Evolutionary conservation across 2,888 invertebrate species (phyloP).

Genomic region (Malachius bipustulatus): DNA sequence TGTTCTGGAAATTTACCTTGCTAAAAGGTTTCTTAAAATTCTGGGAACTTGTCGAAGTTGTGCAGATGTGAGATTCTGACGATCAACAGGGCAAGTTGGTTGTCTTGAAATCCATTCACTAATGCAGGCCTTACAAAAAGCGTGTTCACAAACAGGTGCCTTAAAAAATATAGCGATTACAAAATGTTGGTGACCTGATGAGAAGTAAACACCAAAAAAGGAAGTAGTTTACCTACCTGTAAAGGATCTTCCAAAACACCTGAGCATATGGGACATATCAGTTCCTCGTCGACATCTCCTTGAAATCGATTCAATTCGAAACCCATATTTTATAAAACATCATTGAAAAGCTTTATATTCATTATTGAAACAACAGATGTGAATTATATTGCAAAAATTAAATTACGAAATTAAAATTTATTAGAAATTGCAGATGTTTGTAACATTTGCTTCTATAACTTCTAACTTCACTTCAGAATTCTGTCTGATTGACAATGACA

Average conservation of each 20-base stretch:
- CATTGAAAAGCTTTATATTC: no score
- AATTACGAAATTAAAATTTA: no score
- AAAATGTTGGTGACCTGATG: conserved; percentile 8
- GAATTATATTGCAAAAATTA: no score
- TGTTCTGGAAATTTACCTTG: conserved; percentile 46
- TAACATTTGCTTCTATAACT: no score
- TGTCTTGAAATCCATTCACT: conserved; percentile 91
- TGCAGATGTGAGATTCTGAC: conserved; percentile 78
- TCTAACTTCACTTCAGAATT: no score
- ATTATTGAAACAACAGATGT: no score
- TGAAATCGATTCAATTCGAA: conserved; percentile 90
- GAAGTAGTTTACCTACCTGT: conserved; percentile 52
- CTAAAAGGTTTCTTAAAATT: conserved; percentile 82
- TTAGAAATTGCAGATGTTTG: no score
- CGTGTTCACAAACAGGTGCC: conserved; percentile 94
- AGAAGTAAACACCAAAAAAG: conserved; percentile 6
- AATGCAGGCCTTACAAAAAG: conserved; percentile 88
- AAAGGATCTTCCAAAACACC: conserved; percentile 90
- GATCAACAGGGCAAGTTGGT: conserved; percentile 89
- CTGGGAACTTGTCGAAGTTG: conserved; percentile 87
- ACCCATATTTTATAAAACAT: conserved; percentile 83
- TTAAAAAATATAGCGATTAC: conserved; percentile 33
- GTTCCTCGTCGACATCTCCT: conserved; percentile 93
- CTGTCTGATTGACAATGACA: no score
- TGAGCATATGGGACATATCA: conserved; percentile 92